Percentiles rank a stretch among this genome's conserved stretches.
These are phyloP conservation scores for Sminthopsis crassicaudata DNA, from an alignment of 2,113 vertebrate species.

Conservation along the genomic window DNA sequence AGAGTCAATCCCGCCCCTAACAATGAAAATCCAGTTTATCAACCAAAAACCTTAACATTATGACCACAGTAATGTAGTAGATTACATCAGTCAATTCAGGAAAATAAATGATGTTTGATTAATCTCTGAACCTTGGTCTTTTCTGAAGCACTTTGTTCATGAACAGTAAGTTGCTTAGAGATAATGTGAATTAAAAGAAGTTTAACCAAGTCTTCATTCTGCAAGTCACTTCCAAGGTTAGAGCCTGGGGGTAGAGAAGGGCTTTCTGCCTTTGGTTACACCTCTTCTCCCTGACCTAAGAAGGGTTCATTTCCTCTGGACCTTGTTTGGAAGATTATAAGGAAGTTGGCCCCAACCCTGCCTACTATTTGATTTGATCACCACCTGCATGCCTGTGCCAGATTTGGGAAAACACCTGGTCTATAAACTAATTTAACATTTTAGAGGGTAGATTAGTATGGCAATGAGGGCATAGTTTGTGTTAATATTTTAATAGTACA, in stretches of 20 bases:
- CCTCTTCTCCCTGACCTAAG: slow-evolving; percentile 29
- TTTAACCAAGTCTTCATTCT: slow-evolving; percentile 30
- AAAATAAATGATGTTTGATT: slow-evolving; percentile 62
- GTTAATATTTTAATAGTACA: slow-evolving; percentile 69
- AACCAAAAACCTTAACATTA: slow-evolving; percentile 8
- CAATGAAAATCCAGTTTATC: slow-evolving; percentile 27
- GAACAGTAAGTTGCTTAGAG: slow-evolving; percentile 53
- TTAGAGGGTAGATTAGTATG: slow-evolving; percentile 54
- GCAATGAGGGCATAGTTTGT: slow-evolving; percentile 19
- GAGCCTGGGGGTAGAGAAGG: neutral
- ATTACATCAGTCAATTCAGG: neutral
- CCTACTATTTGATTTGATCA: neutral
- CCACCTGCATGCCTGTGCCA: slow-evolving; percentile 47
- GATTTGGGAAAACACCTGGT: slow-evolving; percentile 46
- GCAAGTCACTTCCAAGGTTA: neutral
- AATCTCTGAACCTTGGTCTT: slow-evolving; percentile 66
- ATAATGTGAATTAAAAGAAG: slow-evolving; percentile 52
- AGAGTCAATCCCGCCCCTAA: neutral
- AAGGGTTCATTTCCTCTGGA: neutral
- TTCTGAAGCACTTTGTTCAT: slow-evolving; percentile 70
- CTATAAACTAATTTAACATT: slow-evolving; percentile 58
- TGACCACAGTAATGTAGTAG: slow-evolving; percentile 33
- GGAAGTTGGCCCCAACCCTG: slow-evolving; percentile 17
- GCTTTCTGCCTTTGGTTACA: neutral
- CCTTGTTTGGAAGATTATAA: slow-evolving; percentile 17